phyloP scores from a whole-genome alignment of 2,113 vertebrate genomes.

The Rhinoderma darwinii region DNA sequence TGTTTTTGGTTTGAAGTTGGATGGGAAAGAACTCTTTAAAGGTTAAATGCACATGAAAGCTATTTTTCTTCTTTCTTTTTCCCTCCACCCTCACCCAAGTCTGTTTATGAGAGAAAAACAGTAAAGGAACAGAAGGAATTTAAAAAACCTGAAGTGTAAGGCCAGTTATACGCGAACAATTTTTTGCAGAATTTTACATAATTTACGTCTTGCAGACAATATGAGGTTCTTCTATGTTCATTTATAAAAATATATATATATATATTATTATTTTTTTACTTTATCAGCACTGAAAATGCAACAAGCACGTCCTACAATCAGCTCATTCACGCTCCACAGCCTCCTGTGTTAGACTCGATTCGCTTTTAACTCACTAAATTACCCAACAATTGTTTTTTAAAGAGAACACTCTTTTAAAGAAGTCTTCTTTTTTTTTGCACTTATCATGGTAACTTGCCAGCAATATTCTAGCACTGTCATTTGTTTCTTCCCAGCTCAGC shows the following conservation, averaged over 20 bases:
- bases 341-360: neutral
- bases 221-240: neutral
- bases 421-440: neutral
- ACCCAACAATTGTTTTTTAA: conserved; percentile 21
- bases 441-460: no score
- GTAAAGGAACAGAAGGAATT: neutral
- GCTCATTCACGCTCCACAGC: conserved; percentile 24
- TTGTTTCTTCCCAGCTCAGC: no score
- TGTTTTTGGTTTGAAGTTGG: neutral
- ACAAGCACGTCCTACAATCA: conserved; percentile 16
- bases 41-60: no score
- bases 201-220: neutral
- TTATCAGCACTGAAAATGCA: conserved; percentile 12
- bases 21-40: no score
- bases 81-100: neutral
- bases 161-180: no score
- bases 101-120: neutral
- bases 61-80: neutral
- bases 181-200: no score
- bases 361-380: neutral
- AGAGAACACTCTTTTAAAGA: no score
- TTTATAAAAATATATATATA: no score
- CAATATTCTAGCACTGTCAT: no score
- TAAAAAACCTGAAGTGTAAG: neutral
- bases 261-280: neutral